Evolutionary conservation across 2,797 vertebrate species (phyloP).

Genomic region (Nasua narica): DNA sequence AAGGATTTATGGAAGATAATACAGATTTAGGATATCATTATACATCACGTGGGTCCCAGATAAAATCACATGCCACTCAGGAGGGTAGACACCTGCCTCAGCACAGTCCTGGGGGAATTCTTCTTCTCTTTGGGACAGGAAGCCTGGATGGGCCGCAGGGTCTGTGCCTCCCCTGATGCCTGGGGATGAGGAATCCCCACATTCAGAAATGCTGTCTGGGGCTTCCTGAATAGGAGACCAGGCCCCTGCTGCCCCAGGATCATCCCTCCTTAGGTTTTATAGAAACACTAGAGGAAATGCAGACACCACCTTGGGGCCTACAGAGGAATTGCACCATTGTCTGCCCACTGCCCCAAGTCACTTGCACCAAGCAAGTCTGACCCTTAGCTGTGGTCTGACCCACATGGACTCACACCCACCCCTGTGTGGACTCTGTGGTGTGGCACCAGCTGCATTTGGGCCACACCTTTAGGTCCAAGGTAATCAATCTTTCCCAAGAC

Average conservation of each 20-base stretch:
- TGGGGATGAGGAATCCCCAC: no score
- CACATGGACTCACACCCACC: no score
- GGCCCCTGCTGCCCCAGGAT: no score
- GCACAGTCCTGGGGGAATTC: not conserved
- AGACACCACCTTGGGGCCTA: not conserved
- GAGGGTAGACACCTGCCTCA: no score
- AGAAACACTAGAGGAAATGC: no score
- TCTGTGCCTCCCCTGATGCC: no score
- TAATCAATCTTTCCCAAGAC: no score
- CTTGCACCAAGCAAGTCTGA: not conserved
- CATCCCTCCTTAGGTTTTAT: no score
- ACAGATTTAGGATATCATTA: not conserved
- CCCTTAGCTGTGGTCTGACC: not conserved
- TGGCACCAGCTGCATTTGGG: not conserved
- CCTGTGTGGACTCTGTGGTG: accelerated
- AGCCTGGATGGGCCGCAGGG: no score
- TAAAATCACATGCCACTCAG: not conserved
- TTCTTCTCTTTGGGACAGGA: no score
- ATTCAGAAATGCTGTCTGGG: no score
- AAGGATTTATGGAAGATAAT: not conserved
- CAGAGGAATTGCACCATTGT: not conserved
- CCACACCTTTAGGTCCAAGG: not conserved
- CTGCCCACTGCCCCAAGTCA: not conserved
- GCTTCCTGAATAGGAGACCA: no score
- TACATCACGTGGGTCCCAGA: not conserved